Percentiles rank a stretch among this genome's conserved stretches.
Evolutionary conservation across 2,113 vertebrate genomes (phyloP).

Genomic region (Osmerus eperlanus): DNA sequence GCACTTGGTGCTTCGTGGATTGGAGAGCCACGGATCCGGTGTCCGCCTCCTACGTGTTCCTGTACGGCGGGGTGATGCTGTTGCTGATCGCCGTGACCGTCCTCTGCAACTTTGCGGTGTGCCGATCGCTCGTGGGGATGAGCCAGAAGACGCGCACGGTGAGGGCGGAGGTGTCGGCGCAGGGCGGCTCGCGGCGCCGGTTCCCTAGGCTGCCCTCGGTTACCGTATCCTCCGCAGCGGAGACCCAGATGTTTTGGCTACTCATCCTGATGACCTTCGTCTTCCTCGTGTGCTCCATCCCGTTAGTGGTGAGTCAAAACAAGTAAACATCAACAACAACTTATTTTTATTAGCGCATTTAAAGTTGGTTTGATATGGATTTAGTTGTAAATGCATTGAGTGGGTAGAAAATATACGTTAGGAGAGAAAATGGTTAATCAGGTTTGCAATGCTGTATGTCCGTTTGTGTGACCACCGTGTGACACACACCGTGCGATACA

Average conservation of each 20-base stretch:
- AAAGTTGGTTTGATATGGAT: too few relatives aligned
- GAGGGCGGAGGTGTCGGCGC: slow-evolving; percentile 57
- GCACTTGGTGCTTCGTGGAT: slow-evolving; percentile 78
- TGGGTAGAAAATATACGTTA: too few relatives aligned
- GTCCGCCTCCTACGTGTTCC: slow-evolving; percentile 70
- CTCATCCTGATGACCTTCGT: slow-evolving; percentile 77
- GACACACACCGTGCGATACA: too few relatives aligned
- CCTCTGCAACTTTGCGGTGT: slow-evolving; percentile 73
- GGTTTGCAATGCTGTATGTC: too few relatives aligned
- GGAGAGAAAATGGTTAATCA: too few relatives aligned
- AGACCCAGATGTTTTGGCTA: slow-evolving; percentile 79
- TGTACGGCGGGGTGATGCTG: slow-evolving; percentile 75
- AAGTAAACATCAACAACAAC: too few relatives aligned
- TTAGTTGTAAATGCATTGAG: too few relatives aligned
- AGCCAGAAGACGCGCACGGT: slow-evolving; percentile 68
- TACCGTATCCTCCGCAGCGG: slow-evolving; percentile 68
- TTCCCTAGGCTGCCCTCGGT: slow-evolving; percentile 65
- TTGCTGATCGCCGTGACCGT: slow-evolving; percentile 70
- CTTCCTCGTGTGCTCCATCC: slow-evolving; percentile 77
- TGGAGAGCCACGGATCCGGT: slow-evolving; percentile 69
- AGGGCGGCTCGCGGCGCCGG: slow-evolving; percentile 59
- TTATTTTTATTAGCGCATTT: too few relatives aligned
- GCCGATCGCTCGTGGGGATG: slow-evolving; percentile 74
- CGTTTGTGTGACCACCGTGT: too few relatives aligned
- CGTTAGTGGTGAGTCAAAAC: slow-evolving; percentile 70